Evolutionary conservation across 2,888 invertebrate genomes (phyloP), one percentile per base, ranked within the genome.

Genomic region (Dynastes grantii): DNA sequence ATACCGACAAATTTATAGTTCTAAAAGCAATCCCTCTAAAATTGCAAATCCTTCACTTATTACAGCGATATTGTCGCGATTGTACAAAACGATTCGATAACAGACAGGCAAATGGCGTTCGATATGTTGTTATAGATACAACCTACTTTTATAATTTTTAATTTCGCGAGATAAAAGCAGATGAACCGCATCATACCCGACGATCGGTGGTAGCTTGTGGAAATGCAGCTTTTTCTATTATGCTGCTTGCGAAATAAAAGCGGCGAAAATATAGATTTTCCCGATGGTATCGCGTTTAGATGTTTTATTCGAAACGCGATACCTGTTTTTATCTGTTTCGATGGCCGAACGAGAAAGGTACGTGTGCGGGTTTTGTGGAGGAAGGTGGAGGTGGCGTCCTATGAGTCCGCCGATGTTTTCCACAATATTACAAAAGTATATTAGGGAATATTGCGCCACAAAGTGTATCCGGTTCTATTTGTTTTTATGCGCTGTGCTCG

Each of bases 71-170:
- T 11, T 11, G 45, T 8, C 2, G 45, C 45, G 11, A 8, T 45
- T 8, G 45, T 45, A 11, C 11, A 45, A 45, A 11, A 11, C 45
- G 45, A 45, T 45, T 8, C 45, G 45, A 8, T 11, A 22, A 22
- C 22, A 22, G 22, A 45, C 45, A 8, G 45, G 8, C 68, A 68
- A 32, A 51, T 22, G 68, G 29, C 32, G 68, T 27, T 11, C 51
- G 13, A 68, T 51, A 40, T 22, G 65, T 67, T 68, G 13, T 27
- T 63, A 63, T 63, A 32, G 45, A 67, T 8, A 67, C 45, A 40
- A 67, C 22, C 5, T 55, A 71, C 55, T 73, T 58, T 73, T 73
- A 61, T 68, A 68, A 68, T 68, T 68, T 68, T 68, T 68, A 73
- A 73, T 73, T 61, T 22, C 49, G 13, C 58, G 16, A 22, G 45